These are phyloP conservation scores for Steatocranus sp. DNA, from an alignment of 2,797 vertebrate species.

Conservation along the genomic window DNA sequence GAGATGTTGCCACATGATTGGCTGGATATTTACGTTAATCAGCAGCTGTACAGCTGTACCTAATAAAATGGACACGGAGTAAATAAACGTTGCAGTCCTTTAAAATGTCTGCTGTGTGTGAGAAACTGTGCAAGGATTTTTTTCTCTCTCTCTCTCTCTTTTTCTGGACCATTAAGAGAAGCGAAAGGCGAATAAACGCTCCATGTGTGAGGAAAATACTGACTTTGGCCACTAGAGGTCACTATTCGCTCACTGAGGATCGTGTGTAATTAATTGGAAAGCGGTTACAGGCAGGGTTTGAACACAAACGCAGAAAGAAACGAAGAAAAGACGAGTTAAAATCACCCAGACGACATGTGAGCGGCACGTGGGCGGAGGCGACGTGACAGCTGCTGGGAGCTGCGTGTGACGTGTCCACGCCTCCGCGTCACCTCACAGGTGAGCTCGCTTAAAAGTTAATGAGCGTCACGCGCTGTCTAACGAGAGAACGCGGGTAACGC, in stretches of 20 bases:
- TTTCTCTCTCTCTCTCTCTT: fast-evolving
- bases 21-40: neutral
- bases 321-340: neutral
- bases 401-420: conserved; percentile 10
- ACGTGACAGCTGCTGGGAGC: neutral
- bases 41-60: neutral
- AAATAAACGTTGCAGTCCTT: neutral
- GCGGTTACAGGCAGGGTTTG: neutral
- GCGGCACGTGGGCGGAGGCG: neutral
- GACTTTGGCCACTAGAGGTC: conserved; percentile 21
- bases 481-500: neutral
- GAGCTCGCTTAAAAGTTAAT: conserved; percentile 54
- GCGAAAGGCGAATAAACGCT: neutral
- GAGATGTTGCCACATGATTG: neutral
- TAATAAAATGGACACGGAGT: neutral
- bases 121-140: neutral
- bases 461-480: neutral
- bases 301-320: neutral
- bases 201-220: neutral
- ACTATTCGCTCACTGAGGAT: neutral
- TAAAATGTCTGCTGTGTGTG: neutral
- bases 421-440: conserved; percentile 28
- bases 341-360: neutral
- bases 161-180: neutral
- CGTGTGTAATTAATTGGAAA: neutral